Conservation (phyloP, 2,888 invertebrate species). For the Limnephilus auricula region DNA sequence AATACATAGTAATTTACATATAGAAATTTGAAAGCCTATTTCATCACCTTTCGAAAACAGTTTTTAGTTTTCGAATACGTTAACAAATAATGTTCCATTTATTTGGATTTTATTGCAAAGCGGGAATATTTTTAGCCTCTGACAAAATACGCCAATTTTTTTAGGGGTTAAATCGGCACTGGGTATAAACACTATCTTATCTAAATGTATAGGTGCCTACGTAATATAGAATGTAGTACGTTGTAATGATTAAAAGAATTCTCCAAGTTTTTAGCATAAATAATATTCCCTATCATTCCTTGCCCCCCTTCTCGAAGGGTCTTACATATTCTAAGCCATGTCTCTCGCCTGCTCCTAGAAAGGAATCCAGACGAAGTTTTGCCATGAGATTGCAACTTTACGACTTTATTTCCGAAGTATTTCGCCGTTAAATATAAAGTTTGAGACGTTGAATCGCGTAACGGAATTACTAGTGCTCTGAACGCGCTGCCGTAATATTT, state of each 20-base stretch:
- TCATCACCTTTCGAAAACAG: no score
- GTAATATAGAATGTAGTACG: background rate
- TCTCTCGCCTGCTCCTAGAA: conserved; percentile 10
- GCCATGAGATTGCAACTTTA: conserved; percentile 54
- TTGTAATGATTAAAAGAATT: background rate
- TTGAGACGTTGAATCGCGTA: conserved; percentile 40
- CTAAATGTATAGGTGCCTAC: background rate
- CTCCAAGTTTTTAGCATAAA: background rate
- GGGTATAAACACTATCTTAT: background rate
- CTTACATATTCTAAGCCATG: background rate
- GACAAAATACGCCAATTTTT: no score
- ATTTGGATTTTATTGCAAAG: no score
- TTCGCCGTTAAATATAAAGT: conserved; percentile 56
- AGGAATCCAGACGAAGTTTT: conserved; percentile 44
- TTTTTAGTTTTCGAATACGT: no score
- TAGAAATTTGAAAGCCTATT: no score
- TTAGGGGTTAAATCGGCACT: no score
- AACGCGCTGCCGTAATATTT: conserved; percentile 7
- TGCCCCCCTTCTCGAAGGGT: background rate
- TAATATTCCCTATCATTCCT: background rate
- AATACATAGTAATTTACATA: no score
- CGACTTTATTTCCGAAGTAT: conserved; percentile 58
- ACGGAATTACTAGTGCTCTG: conserved; percentile 35
- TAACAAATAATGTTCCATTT: no score
- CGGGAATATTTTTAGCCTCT: no score